Conservation (phyloP, 2,113 vertebrate species). For the Shinisaurus crocodilurus region DNA sequence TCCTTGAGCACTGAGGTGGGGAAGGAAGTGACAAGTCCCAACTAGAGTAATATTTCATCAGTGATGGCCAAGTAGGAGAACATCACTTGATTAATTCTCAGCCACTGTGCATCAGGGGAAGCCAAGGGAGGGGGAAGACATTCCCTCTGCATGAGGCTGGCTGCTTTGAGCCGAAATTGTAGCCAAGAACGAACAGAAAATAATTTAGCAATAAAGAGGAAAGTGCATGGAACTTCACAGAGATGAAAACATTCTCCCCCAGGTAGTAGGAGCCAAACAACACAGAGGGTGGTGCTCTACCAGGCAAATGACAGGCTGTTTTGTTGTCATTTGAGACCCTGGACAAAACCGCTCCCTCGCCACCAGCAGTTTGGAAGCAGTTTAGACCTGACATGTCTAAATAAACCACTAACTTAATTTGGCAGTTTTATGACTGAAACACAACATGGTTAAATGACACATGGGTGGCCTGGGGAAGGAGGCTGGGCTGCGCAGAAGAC, state of each 20-base stretch:
- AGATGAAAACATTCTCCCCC: background rate
- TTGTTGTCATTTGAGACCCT: background rate
- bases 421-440: background rate
- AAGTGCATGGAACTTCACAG: background rate
- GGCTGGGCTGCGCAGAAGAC: fast-evolving
- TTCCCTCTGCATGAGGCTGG: constrained; percentile 41
- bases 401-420: background rate
- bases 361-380: background rate
- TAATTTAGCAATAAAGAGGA: constrained; percentile 9
- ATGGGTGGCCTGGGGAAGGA: constrained; percentile 1
- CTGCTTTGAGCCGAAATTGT: background rate
- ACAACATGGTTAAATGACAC: background rate
- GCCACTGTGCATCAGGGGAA: fast-evolving
- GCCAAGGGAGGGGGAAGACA: background rate
- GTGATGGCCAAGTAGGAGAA: background rate
- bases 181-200: constrained; percentile 7
- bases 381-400: background rate
- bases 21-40: constrained; percentile 27
- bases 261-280: background rate
- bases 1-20: background rate
- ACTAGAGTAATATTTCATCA: constrained; percentile 12
- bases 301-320: background rate
- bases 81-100: background rate
- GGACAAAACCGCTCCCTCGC: background rate
- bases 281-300: background rate